Percentiles rank a stretch among this genome's conserved stretches.
Evolutionary conservation across 2,797 vertebrate species (phyloP).

Genomic region (Melanotaenia nigrans): DNA sequence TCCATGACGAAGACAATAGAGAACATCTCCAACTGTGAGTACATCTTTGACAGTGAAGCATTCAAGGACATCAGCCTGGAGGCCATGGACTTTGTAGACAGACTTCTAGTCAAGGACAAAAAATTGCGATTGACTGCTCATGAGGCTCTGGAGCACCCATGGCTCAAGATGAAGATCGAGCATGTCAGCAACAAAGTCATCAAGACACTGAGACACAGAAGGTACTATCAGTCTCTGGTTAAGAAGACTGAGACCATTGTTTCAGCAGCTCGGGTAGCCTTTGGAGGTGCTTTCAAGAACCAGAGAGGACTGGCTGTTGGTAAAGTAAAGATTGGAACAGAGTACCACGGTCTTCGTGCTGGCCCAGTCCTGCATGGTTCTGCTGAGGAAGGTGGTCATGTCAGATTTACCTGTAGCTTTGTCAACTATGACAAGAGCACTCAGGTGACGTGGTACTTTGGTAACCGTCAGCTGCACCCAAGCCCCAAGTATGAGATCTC

Average conservation of each 20-base stretch:
- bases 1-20: conserved; percentile 94
- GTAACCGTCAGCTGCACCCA: conserved; percentile 90
- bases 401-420: conserved; percentile 91
- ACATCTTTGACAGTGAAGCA: conserved; percentile 93
- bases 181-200: conserved; percentile 91
- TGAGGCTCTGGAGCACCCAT: conserved; percentile 93
- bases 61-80: conserved; percentile 94
- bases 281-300: conserved; percentile 92
- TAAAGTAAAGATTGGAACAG: conserved; percentile 94
- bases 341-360: conserved; percentile 90
- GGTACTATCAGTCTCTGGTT: conserved; percentile 93
- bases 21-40: conserved; percentile 94
- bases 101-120: conserved; percentile 93
- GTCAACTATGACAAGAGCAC: conserved; percentile 92
- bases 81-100: conserved; percentile 97
- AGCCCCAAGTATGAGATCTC: conserved; percentile 95
- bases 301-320: conserved; percentile 91
- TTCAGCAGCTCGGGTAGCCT: conserved; percentile 92
- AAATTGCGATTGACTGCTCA: conserved; percentile 96
- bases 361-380: conserved; percentile 92
- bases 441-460: conserved; percentile 94
- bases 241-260: conserved; percentile 93
- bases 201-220: conserved; percentile 93
- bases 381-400: conserved; percentile 92
- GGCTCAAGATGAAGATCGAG: conserved; percentile 95